Base-by-base conservation (phyloP, 2,888 invertebrate genomes). In the Cerastis rubricosa region DNA sequence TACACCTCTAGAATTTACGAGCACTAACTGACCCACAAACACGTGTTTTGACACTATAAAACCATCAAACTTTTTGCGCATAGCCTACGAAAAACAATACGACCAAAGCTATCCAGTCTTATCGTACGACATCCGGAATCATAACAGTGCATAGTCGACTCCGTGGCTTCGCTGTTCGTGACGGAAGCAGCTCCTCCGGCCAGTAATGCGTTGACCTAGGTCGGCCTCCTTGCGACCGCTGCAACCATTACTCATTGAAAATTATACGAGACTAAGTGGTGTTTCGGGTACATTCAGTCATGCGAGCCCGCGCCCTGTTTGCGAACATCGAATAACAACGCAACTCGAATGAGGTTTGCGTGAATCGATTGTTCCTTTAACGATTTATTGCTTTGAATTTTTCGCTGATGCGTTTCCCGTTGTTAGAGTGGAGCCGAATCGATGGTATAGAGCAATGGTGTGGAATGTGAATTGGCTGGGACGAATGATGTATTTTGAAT, bases 191-290 rank as follows among this genome's bases (percentile, higher is more conserved):
- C 90, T 91, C 90, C 90, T 90, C 90, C 88, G 91, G 90, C 89
- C 90, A 90, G 92, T 94, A 94, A 94, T 94, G 92, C 94, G 93
- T 95, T 95, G 94, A 93, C 94, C 94, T 94, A 95, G 95, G 95
- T 94, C 94, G 91, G 90, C 90, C 91, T 92, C 89, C 90, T 91
- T 89, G 86, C 87, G 88, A 81, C 81, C 85, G 83, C 90, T 89
- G 91, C 91, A 90, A 90, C 92, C 93, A 95, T 95, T 94, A 94
- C 93, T 96, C 96, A 96, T 95, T 95, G 95, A 94, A 96, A 95
- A 96, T 95, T 95, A 95, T 96, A 94, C 95, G 91, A 91, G 90
- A 91, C 94, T 96, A 95, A 96, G 96, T 96, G 95, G 94, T 94
- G 93, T 94, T 95, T 95, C 95, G 93, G 93, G 94, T 95, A 92